Percentiles rank a stretch among this genome's conserved stretches.
Conservation (phyloP, 92 coral and sea anemone species). For the Phenganax subtilis region DNA sequence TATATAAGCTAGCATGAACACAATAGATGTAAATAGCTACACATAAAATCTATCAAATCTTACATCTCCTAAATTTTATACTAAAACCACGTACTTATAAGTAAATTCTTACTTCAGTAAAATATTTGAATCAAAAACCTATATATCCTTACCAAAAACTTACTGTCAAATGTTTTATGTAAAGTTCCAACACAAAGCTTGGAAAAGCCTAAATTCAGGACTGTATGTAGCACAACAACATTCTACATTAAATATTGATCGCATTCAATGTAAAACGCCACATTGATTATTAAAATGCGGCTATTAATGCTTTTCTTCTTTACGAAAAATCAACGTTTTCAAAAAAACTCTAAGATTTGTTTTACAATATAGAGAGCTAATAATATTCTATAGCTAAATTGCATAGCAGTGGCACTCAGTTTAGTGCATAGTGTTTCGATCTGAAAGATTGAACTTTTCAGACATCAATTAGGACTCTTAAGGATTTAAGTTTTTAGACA, state of each 20-base stretch:
- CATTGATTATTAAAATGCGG: slow-evolving; percentile 19
- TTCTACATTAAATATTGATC: background rate
- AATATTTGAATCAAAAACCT: background rate
- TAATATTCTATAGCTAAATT: too few species aligned
- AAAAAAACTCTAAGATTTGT: too few species aligned
- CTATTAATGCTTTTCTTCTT: background rate
- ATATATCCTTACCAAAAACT: background rate
- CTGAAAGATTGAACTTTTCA: background rate
- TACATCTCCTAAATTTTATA: too few species aligned
- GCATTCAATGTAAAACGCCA: background rate
- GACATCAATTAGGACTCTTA: background rate
- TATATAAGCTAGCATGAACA: too few species aligned
- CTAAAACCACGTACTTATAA: too few species aligned
- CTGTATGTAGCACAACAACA: background rate
- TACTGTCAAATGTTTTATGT: background rate
- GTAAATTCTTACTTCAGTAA: background rate
- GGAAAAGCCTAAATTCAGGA: background rate
- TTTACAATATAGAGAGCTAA: too few species aligned
- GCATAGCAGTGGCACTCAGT: background rate
- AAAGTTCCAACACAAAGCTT: background rate
- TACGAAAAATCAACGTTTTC: background rate
- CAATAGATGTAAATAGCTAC: too few species aligned
- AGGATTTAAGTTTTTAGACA: too few species aligned
- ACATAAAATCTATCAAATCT: too few species aligned
- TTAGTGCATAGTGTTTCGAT: background rate